phyloP scores from a whole-genome alignment of 2,888 invertebrate genomes.

The Synergus itoensis region DNA sequence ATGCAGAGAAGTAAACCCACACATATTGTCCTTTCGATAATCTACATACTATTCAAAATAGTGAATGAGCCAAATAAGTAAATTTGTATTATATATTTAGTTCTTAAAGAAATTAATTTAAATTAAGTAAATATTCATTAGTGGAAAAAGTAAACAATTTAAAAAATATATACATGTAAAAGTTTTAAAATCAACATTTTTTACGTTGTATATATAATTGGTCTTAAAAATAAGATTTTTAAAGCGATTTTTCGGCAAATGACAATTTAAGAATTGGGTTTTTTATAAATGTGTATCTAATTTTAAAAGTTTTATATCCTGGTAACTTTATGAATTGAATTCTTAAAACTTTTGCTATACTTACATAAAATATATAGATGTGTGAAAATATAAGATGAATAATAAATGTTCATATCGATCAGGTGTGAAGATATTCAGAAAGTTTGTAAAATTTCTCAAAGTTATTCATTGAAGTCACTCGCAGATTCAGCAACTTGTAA shows the following conservation, averaged over 20 bases:
- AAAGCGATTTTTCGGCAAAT: neutral
- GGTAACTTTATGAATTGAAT: neutral
- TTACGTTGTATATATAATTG: no score
- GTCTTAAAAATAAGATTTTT: no score
- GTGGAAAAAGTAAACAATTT: no score
- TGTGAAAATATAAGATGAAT: neutral
- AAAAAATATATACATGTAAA: no score
- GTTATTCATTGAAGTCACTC: slow-evolving; percentile 50
- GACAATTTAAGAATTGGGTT: neutral
- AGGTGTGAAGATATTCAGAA: slow-evolving; percentile 46
- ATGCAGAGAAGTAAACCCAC: no score
- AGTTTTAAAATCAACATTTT: no score
- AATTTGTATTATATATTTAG: neutral
- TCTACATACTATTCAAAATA: neutral
- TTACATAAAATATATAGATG: neutral
- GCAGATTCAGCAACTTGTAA: slow-evolving; percentile 63
- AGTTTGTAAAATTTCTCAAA: slow-evolving; percentile 58
- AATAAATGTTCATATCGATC: neutral
- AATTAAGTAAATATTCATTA: no score
- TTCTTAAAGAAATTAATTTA: no score
- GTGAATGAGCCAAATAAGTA: neutral
- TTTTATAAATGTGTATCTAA: neutral
- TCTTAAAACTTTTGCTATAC: neutral
- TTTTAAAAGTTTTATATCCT: neutral
- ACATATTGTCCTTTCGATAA: neutral